Conservation (phyloP, 2,113 vertebrate species). For the Callospermophilus lateralis region DNA sequence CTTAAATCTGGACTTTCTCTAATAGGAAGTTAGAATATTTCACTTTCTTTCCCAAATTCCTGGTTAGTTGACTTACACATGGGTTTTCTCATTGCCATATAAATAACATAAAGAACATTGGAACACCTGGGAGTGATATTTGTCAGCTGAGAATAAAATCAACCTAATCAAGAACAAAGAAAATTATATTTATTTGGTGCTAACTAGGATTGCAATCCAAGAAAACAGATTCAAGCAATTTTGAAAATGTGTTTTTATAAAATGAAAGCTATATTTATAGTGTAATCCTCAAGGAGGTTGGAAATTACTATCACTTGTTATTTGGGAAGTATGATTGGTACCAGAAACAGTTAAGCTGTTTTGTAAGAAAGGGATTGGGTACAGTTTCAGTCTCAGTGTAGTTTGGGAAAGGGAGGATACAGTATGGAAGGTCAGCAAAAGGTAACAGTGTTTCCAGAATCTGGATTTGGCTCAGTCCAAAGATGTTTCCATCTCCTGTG, state of each 20-base stretch:
- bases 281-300: not conserved
- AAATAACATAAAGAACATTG: not conserved
- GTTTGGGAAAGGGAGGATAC: not conserved
- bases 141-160: not conserved
- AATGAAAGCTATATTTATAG: not conserved
- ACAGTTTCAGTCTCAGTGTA: not conserved
- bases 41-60: not conserved
- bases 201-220: not conserved
- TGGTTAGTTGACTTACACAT: constrained; percentile 19
- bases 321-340: not conserved
- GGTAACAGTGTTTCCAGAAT: not conserved
- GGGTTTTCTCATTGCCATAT: not conserved
- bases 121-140: not conserved
- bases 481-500: not conserved
- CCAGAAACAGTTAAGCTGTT: not conserved
- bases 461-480: not conserved
- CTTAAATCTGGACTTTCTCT: not conserved
- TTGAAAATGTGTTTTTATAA: not conserved
- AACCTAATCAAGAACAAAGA: not conserved
- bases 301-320: not conserved
- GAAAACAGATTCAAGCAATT: not conserved
- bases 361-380: not conserved
- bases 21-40: not conserved
- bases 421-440: not conserved
- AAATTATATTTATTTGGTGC: not conserved